Base-by-base conservation (phyloP, 2,797 vertebrate species). In the Esox lucius region DNA sequence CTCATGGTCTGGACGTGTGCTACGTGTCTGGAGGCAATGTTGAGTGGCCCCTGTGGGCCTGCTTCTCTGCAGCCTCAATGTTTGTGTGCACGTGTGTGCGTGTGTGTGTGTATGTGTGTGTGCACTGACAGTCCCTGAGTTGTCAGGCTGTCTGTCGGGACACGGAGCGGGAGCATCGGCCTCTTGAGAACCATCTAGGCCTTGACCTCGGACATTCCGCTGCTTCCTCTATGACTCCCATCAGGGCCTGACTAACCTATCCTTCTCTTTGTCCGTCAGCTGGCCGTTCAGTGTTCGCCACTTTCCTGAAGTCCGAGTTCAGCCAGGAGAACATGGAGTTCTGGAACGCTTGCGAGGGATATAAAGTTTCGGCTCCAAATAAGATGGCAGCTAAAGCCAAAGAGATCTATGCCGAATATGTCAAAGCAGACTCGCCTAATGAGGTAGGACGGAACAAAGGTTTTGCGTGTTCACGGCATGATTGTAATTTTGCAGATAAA, bases 301-400 rank as follows among this genome's bases (percentile, higher is more conserved):
- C 85, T 68, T 98, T 97, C 82, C 87, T 97, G 81, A 94, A 85
- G 79, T 96, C 95, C 0, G 97, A 98, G 85, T 97, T 95, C 87
- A 98, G 97, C 0, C 90, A 96, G 84, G 97, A 98, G 86, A 98
- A 98, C 88, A 93, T 97, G 0, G 94, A 96, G 73, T 98, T 98
- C 90, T 98, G 96, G 96, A 81, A 94, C 56, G 94, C 94, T n/a
- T 98, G 96, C 19, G 94, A 96, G 81, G 94, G 96, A n/a, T 96
- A 95, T 87, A 97, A 94, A 86, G 96, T 91, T 78, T 94, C 82
- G 16, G 80, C 92, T 0, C 81, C 87, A 0, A 75, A 92, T 2
- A 90, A 95, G 78, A 83, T 95, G 84, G 78, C 85, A 3, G 85
- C 83, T 61, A 94, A 91, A 88, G 96, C 96, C 81, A 94, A 90